Evolutionary conservation across 1,140 invertebrate genomes (phyloP), one percentile per base, ranked within the genome.

Genomic region (Drosophila teissieri): DNA sequence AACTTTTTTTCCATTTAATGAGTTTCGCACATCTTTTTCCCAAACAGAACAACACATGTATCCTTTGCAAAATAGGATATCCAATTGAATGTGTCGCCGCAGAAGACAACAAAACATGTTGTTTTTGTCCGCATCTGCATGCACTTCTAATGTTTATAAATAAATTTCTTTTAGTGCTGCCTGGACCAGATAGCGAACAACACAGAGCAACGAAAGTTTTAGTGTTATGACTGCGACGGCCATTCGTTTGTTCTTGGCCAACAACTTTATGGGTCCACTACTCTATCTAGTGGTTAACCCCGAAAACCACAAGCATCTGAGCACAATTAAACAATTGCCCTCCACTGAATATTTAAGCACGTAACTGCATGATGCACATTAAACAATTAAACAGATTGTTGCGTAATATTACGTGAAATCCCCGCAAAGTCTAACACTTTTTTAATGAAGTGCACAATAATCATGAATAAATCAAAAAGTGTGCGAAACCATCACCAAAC

Each of bases 91-190:
- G 36, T 8, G 12, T 10, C 8, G 37, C 6, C 12, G 14, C 11
- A 12, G 14, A 19, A 14, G 19, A 22, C 27, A 31, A 17, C 22
- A 31, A 10, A 48, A 68, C 19, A 55, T 69, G 34, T 15, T 44
- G 42, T 12, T 67, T 68, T n/a, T 19, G 11, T 19, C 24, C 39
- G 22, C n/a, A 4, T 17, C 40, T 58, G 36, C 17, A 14, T 22
- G 40, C 19, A 27, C 31, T 17, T 65, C 39, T 15, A 53, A 69
- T 69, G 60, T 64, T 51, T 68, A 65, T 37, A 61, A 63, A 68
- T 65, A 68, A 68, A 68, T 53, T 68, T 45, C 46, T 34, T 65
- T 44, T 65, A 37, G 15, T 44, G 60, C 61, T 65, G 64, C 64
- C 61, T 12, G 15, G 22, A 39, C 14, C 60, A 68, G 64, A 68